Conservation (phyloP, 2,888 invertebrate genomes). For the Laothoe populi region DNA sequence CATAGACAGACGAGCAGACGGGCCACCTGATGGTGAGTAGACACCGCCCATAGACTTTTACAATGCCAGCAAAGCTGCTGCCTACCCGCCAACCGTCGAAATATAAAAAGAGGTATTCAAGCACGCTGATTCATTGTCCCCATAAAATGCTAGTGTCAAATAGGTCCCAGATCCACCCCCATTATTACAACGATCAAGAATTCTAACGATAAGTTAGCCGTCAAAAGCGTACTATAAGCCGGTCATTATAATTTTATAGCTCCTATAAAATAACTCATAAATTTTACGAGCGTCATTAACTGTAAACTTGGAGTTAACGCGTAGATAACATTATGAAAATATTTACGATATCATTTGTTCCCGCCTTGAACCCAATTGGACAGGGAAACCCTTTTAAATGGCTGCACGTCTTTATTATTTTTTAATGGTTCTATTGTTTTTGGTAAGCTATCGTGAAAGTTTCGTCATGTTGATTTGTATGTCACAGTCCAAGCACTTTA, state of each 20-base stretch:
- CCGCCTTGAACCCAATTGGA: conserved; percentile 6
- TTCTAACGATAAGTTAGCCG: conserved; percentile 30
- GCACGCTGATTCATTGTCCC: no score
- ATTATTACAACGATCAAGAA: conserved; percentile 20
- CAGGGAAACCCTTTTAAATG: background rate
- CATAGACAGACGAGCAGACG: no score
- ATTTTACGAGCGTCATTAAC: conserved; percentile 45
- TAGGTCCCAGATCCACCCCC: conserved; percentile 6
- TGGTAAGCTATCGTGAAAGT: background rate
- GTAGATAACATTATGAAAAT: conserved; percentile 22
- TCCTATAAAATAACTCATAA: conserved; percentile 51
- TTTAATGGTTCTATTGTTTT: background rate
- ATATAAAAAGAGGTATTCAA: background rate
- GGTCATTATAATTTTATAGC: conserved; percentile 49
- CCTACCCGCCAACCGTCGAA: no score
- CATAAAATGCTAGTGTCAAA: conserved; percentile 13
- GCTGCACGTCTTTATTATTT: background rate
- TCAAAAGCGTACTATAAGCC: conserved; percentile 35
- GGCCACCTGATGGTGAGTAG: no score
- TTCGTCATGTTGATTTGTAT: no score
- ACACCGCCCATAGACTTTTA: no score
- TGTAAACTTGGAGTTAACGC: conserved; percentile 23
- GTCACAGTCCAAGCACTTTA: no score
- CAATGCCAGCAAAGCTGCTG: no score
- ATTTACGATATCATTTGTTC: conserved; percentile 22